Base-by-base conservation (phyloP, 37 sponge, comb jelly and placozoan species). In the Aplysina aerophoba region DNA sequence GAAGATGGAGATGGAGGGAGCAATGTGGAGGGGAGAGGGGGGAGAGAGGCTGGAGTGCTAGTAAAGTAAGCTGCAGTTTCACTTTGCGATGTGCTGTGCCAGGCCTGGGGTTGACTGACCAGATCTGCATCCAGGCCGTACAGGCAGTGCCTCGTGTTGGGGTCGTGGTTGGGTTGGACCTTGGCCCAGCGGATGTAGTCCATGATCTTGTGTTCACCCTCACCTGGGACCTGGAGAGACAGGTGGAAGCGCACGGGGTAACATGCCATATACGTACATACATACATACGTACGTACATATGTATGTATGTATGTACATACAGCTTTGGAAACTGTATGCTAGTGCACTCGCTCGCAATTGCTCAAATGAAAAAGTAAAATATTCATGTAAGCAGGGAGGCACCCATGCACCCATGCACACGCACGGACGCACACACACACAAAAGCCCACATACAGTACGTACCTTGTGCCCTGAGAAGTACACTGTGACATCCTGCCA, bases 181-280 rank as follows among this genome's bases (percentile, higher is more conserved):
- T 89, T 92, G 57, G 81, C 65, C 73, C 90, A 86, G 28, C 99
- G 95, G 31, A 98, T 97, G 82, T 86, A 98, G 85, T 98, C 99
- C 99, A 98, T 98, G 14, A 98, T 95, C 91, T 98, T 98, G 84
- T 98, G 99, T 59, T 98, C 99, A 2, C 99, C 99, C 55, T 98
- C 99, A 39, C 99, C 99, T 25, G 99, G 97, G 14, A 93, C 94
- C 97, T 97, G 81, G 16, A 25, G 12, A 25, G 63, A 20, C 5
- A 12, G 28, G 27, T 22, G 31, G 38, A 36, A 8, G 50, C 6
- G 50, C 6, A 8, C 3, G 50, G 50, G 50, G 40, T 35, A 30
- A 2, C 6, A 20, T 20, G 40, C 55, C 61, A 55, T 33, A 16
- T 53, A 13, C 81, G 53, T 53, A 35, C 83, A 83, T 44, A 65